Evolutionary conservation across 2,797 vertebrate species (phyloP).

Genomic region (Sylvia borin): DNA sequence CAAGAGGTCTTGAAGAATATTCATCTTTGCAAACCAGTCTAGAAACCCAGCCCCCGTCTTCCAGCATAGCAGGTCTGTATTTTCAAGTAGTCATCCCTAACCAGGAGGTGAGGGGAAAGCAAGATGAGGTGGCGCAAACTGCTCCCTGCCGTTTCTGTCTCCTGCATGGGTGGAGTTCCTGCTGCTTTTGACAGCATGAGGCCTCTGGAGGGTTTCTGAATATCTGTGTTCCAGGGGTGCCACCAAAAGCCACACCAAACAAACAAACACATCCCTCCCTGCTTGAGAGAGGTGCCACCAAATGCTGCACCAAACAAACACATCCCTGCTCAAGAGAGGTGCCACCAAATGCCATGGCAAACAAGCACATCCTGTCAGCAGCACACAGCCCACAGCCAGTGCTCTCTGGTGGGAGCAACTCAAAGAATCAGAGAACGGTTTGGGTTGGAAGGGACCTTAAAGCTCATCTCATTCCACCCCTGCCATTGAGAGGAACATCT

Average conservation of each 20-base stretch:
- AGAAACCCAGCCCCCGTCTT: not conserved
- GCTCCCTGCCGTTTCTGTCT: not conserved
- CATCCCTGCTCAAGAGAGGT: not conserved
- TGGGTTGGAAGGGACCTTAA: not conserved
- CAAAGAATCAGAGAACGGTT: not conserved
- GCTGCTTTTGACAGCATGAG: fast-evolving
- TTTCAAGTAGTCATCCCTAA: not conserved
- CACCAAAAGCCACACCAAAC: not conserved
- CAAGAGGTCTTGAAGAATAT: not conserved
- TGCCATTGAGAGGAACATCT: not conserved
- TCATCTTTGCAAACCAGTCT: not conserved
- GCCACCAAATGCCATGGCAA: not conserved
- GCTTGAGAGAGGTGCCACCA: not conserved
- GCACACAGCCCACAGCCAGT: not conserved
- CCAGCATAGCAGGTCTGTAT: not conserved
- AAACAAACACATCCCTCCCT: not conserved
- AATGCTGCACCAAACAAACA: not conserved
- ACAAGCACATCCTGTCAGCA: not conserved
- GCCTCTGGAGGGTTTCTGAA: not conserved
- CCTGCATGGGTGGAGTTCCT: not conserved
- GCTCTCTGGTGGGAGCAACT: not conserved
- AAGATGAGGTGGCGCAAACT: not conserved
- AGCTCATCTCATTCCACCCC: not conserved
- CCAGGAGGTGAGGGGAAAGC: not conserved
- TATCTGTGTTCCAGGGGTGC: not conserved